Percentiles rank a stretch among this genome's conserved stretches.
Conservation (phyloP, 1,140 invertebrate species). For the Drosophila mayri region DNA sequence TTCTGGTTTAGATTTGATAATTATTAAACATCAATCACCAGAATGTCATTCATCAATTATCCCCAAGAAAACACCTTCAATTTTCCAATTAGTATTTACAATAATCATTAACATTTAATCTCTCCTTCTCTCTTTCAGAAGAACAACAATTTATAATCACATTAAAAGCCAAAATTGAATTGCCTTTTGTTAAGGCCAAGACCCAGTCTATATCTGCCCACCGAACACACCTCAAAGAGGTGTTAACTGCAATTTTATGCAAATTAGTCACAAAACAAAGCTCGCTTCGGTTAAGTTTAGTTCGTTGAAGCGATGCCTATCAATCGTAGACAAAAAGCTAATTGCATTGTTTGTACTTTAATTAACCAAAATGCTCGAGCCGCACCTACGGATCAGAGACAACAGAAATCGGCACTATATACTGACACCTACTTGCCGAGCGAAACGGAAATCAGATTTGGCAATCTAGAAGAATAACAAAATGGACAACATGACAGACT, state of each 20-base stretch:
- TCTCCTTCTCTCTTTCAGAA: neutral
- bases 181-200: conserved; percentile 18
- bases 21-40: neutral
- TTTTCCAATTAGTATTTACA: conserved; percentile 25
- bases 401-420: conserved; percentile 24
- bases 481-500: conserved; percentile 36
- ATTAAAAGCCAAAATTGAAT: conserved; percentile 34
- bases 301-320: conserved; percentile 61
- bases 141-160: conserved; percentile 31
- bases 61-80: neutral
- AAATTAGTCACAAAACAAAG: conserved; percentile 57
- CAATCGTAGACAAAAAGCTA: conserved; percentile 54
- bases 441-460: conserved; percentile 48
- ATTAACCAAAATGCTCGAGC: conserved; percentile 59
- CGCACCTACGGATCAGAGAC: conserved; percentile 44
- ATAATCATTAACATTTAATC: conserved; percentile 3
- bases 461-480: conserved; percentile 38
- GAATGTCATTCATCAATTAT: neutral
- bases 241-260: conserved; percentile 76
- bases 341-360: conserved; percentile 66
- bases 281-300: conserved; percentile 14
- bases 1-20: neutral
- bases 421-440: conserved; percentile 36
- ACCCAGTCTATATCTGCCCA: conserved; percentile 7
- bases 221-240: conserved; percentile 48